These are phyloP conservation scores for Coreoperca whiteheadi DNA, from an alignment of 2,113 vertebrate genomes.

Conservation along the genomic window DNA sequence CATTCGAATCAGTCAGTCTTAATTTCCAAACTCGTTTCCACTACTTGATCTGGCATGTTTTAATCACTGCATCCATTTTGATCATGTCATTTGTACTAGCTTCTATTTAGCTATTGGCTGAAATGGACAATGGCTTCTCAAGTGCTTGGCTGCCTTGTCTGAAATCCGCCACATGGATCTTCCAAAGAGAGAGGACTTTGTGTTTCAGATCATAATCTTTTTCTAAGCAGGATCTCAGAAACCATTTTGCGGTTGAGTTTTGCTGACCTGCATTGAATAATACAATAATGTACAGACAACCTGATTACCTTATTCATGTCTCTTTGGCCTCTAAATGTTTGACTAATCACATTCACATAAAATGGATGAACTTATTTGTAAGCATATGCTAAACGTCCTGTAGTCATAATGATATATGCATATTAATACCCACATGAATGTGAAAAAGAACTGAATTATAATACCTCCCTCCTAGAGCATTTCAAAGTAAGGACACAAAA, in stretches of 20 bases:
- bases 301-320: conserved; percentile 38
- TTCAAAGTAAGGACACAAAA: background rate
- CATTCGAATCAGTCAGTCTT: background rate
- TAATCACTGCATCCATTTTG: conserved; percentile 25
- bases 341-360: conserved; percentile 43
- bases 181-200: conserved; percentile 3
- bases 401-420: conserved; percentile 24
- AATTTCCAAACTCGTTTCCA: conserved; percentile 21
- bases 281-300: conserved; percentile 25
- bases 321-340: conserved; percentile 35
- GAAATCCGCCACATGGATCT: conserved; percentile 16
- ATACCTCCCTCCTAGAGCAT: background rate
- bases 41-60: conserved; percentile 46
- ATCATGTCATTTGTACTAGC: conserved; percentile 11
- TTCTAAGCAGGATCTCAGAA: conserved; percentile 19
- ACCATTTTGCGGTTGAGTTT: conserved; percentile 48
- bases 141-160: conserved; percentile 5
- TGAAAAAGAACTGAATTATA: conserved; percentile 10
- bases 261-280: conserved; percentile 15
- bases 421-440: conserved; percentile 20
- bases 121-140: conserved; percentile 17
- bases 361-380: conserved; percentile 29
- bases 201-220: conserved; percentile 21
- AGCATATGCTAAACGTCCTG: conserved; percentile 21
- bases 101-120: conserved; percentile 19